Base-by-base conservation (phyloP, 23 tunicate species). In the Ciona savignyi region DNA sequence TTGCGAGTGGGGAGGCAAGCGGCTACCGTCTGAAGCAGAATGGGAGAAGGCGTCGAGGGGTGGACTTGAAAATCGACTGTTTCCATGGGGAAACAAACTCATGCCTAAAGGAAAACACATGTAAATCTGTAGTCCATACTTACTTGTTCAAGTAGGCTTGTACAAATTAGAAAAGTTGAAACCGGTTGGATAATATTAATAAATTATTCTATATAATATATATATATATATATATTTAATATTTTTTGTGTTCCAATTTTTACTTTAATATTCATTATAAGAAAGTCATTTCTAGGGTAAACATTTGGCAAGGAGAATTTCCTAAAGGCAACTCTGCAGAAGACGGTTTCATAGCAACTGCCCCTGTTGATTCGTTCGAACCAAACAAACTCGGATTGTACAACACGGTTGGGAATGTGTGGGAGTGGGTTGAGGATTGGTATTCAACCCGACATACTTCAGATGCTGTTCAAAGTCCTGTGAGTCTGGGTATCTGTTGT, bases 371-470 rank as follows among this genome's bases (percentile, higher is more conserved):
- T 74, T 31, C 82, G 20, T 93, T 79, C 34, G 74, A n/a, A 22
- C 82, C 98, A 6, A 93, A 93, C 51, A 93, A 93, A 69, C 86
- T 34, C 60, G 85, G 93, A 11, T 30, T 93, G 9, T 74, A 72
- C 32, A 93, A 93, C 34, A 81, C 84, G 23, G 93, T 78, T n/a
- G 98, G 98, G 15, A 93, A 93, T 51, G 98, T 93, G 28, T 93
- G 98, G 98, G 98, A 93, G 60, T 93, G 98, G 98, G 88, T 86
- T 0, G 67, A 74, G 30, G 98, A 93, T 51, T 86, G 93, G 93
- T 86, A 86, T 76, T 65, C 85, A 0, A 63, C 33, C 2, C 3
- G 70, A 27, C 98, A 93, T 35, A 33, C 30, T 25, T 27, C 77
- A 23, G 62, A 84, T 3, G 30, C 71, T 11, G 76, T 51, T 0